phyloP scores from a whole-genome alignment of 2,113 vertebrate genomes.

The Phaethornis superciliosus region DNA sequence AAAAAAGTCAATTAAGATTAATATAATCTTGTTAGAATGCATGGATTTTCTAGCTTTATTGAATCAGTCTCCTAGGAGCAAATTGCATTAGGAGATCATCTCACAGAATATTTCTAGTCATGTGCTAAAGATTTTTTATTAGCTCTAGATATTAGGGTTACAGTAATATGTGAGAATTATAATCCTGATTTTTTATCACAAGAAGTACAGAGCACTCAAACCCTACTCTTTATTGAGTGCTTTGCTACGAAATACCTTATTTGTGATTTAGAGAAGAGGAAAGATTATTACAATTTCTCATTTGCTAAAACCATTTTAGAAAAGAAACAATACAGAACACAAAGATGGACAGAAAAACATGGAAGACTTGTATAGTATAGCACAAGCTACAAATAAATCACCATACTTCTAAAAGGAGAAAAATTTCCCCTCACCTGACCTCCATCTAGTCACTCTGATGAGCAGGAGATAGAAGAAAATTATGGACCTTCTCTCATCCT shows the following conservation, averaged over 20 bases:
- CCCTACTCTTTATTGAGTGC: neutral
- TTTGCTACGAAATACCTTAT: slow-evolving; percentile 1
- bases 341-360: neutral
- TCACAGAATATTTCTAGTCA: slow-evolving; percentile 13
- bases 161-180: neutral
- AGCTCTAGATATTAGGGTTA: slow-evolving; percentile 25
- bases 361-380: neutral
- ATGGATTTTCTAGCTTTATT: slow-evolving; percentile 36
- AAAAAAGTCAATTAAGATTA: slow-evolving; percentile 46
- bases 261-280: neutral
- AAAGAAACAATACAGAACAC: neutral
- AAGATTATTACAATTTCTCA: neutral
- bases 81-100: neutral
- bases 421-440: neutral
- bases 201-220: neutral
- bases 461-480: neutral
- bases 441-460: neutral
- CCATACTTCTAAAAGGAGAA: neutral
- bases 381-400: neutral
- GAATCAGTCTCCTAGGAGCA: slow-evolving; percentile 19
- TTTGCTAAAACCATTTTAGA: neutral
- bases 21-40: slow-evolving; percentile 16
- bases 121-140: neutral
- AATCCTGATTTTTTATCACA: slow-evolving; percentile 7
- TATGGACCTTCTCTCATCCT: neutral